A percentile compares a stretch with the other conserved stretches of the same genome.
These are phyloP conservation scores for Orbicella faveolata DNA, from an alignment of 64 coral and sea anemone species.

Conservation along the genomic window DNA sequence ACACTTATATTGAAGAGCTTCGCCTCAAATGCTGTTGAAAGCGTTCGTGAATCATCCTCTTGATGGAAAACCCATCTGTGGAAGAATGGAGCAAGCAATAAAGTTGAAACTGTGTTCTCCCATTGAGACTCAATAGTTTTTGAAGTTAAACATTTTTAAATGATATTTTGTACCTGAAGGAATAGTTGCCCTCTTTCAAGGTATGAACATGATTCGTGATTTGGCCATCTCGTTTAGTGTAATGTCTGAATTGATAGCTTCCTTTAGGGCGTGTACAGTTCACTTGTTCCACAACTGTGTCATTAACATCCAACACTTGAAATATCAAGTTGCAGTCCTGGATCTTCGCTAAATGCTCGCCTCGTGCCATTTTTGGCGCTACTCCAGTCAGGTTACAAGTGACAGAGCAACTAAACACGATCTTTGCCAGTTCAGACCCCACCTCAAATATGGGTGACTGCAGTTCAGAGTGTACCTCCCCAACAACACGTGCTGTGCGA, in stretches of 20 bases:
- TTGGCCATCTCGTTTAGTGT: conserved; percentile 66
- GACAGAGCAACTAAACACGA: conserved; percentile 74
- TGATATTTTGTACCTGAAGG: conserved; percentile 53
- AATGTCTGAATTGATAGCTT: conserved; percentile 37
- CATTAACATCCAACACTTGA: conserved; percentile 44
- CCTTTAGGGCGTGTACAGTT: conserved; percentile 80
- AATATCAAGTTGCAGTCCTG: conserved; percentile 67
- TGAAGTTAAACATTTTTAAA: neutral
- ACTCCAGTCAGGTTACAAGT: conserved; percentile 66
- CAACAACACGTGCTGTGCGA: conserved; percentile 65
- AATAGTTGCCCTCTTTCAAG: conserved; percentile 55
- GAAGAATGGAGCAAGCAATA: neutral
- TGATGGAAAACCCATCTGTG: conserved; percentile 81
- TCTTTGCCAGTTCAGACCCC: conserved; percentile 50
- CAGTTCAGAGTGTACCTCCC: conserved; percentile 53
- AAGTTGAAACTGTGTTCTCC: too few species aligned
- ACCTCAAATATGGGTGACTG: conserved; percentile 44
- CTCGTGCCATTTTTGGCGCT: neutral
- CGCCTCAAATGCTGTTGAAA: conserved; percentile 73
- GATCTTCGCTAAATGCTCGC: conserved; percentile 59
- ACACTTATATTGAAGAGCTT: conserved; percentile 71
- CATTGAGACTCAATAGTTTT: neutral
- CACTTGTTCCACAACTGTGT: conserved; percentile 23
- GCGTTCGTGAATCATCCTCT: conserved; percentile 56
- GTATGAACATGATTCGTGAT: conserved; percentile 27